A percentile compares a stretch with the other conserved stretches of the same genome.
These are phyloP conservation scores for Arbacia lixula DNA, from an alignment of 53 echinoderm and acorn worm genomes.

Conservation along the genomic window DNA sequence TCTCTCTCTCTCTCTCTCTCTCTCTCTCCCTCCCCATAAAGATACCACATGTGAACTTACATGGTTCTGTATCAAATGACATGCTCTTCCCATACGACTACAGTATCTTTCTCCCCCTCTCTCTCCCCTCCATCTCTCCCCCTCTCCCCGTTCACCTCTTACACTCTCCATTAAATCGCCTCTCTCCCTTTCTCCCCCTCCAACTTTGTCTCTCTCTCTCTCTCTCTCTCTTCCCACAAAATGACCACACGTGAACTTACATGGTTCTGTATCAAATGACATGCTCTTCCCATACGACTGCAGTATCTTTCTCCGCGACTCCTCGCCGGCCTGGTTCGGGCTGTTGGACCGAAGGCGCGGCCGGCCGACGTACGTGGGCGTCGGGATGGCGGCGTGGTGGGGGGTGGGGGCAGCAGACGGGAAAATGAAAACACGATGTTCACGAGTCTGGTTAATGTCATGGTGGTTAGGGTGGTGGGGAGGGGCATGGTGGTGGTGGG, in stretches of 20 bases:
- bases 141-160: no score
- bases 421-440: constrained; percentile 57
- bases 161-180: no score
- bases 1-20: no score
- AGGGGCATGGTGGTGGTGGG: background rate
- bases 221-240: no score
- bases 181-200: no score
- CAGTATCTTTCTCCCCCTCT: constrained; percentile 74
- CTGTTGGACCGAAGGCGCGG: constrained; percentile 50
- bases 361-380: constrained; percentile 27
- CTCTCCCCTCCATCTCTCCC: no score
- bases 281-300: constrained; percentile 89
- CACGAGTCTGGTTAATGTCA: constrained; percentile 50
- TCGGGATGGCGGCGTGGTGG: background rate
- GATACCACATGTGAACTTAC: constrained; percentile 67
- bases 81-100: constrained; percentile 83
- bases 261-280: constrained; percentile 83
- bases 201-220: no score
- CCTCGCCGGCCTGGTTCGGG: constrained; percentile 52
- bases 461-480: background rate
- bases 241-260: constrained; percentile 71
- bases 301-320: constrained; percentile 76
- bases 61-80: constrained; percentile 77
- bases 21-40: no score
- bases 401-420: constrained; percentile 26